Evolutionary conservation across 2,113 vertebrate species (phyloP).

Genomic region (Haemorhous mexicanus): DNA sequence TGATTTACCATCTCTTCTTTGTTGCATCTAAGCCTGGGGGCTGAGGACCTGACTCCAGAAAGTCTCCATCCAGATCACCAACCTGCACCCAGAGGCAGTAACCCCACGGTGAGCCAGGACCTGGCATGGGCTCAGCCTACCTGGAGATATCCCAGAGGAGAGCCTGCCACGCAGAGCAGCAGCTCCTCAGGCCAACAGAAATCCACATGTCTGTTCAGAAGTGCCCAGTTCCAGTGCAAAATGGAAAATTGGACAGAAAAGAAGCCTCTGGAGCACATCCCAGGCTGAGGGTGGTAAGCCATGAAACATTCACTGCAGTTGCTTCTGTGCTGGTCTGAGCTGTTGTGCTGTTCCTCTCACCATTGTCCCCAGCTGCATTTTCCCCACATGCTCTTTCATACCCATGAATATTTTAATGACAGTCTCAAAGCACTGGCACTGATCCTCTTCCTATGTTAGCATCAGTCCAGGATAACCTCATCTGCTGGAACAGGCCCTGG

Average conservation of each 20-base stretch:
- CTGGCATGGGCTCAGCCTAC: neutral
- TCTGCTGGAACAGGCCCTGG: neutral
- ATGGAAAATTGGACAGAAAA: neutral
- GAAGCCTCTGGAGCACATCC: neutral
- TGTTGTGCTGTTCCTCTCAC: neutral
- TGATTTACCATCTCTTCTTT: neutral
- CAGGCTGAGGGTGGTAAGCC: neutral
- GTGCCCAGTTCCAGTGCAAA: neutral
- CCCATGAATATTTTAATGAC: fast-evolving
- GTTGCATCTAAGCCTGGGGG: neutral
- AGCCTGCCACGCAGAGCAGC: fast-evolving
- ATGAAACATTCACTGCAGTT: neutral
- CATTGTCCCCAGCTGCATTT: neutral
- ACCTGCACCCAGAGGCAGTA: neutral
- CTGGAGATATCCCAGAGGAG: neutral
- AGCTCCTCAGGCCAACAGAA: neutral
- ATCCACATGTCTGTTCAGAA: neutral
- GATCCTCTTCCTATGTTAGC: fast-evolving
- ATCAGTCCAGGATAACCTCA: neutral
- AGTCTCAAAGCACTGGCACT: neutral
- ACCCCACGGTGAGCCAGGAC: fast-evolving
- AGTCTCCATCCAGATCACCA: fast-evolving
- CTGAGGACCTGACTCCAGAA: neutral
- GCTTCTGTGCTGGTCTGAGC: neutral
- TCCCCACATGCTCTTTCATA: neutral